Percentiles rank a stretch among this genome's conserved stretches.
phyloP scores from a whole-genome alignment of 2,888 invertebrate genomes.

The Agrochola circellaris region DNA sequence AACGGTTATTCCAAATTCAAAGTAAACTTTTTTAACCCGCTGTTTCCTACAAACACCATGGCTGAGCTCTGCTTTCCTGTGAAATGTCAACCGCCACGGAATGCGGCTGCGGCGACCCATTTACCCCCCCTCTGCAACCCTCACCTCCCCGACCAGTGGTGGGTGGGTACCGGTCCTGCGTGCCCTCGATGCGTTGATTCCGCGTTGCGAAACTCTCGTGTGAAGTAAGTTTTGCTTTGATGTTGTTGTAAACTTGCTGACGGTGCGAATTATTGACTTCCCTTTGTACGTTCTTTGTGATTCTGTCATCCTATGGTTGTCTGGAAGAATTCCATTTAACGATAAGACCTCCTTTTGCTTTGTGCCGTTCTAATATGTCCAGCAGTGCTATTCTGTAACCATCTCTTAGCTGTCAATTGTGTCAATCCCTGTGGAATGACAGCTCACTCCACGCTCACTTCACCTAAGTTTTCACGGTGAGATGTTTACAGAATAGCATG shows the following conservation, averaged over 20 bases:
- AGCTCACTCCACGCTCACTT: no score
- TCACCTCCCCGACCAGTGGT: conserved; percentile 71
- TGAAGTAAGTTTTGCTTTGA: conserved; percentile 67
- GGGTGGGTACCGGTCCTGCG: conserved; percentile 83
- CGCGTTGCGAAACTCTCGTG: conserved; percentile 79
- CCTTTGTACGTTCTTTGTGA: background rate
- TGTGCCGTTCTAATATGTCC: background rate
- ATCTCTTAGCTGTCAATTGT: no score
- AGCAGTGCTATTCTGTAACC: no score
- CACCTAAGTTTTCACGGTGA: no score
- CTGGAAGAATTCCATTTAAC: background rate
- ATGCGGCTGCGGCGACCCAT: conserved; percentile 86
- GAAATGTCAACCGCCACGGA: conserved; percentile 83
- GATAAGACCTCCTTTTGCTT: background rate
- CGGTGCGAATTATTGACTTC: conserved; percentile 20
- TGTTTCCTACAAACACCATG: conserved; percentile 54
- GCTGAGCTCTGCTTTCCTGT: conserved; percentile 72
- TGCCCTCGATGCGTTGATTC: conserved; percentile 86
- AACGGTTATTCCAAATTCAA: conserved; percentile 59
- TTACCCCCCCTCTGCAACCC: conserved; percentile 75
- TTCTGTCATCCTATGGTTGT: conserved; percentile 2
- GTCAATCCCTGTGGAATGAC: no score
- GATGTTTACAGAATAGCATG: no score
- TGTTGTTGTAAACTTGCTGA: conserved; percentile 54
- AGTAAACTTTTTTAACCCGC: conserved; percentile 29